These are phyloP conservation scores for Paramisgurnus dabryanus DNA, from an alignment of 2,113 vertebrate genomes.

Conservation along the genomic window DNA sequence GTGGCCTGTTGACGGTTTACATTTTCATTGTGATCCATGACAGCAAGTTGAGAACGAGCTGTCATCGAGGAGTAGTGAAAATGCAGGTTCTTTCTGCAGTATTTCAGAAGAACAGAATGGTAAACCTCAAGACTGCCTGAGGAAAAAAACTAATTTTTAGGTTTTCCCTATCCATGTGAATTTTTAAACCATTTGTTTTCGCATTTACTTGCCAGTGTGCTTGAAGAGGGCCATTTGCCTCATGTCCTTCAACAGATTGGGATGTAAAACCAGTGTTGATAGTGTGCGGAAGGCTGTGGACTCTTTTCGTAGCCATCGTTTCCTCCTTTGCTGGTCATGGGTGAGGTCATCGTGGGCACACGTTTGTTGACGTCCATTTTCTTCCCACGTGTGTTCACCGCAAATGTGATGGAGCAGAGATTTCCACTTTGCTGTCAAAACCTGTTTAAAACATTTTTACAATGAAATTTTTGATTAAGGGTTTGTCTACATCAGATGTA, in stretches of 20 bases:
- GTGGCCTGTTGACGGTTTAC: neutral
- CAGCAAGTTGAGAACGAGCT: neutral
- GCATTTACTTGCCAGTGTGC: neutral
- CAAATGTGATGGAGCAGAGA: neutral
- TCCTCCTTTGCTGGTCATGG: neutral
- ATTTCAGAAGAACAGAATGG: neutral
- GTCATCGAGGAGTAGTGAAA: neutral
- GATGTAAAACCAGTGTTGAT: neutral
- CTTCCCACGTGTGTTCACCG: neutral
- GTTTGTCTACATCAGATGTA: no score
- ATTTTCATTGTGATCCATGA: neutral
- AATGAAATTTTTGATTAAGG: no score
- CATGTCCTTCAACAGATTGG: neutral
- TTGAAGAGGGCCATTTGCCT: constrained; percentile 4
- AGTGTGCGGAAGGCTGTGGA: neutral
- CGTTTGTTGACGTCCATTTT: neutral
- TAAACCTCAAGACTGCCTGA: neutral
- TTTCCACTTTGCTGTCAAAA: neutral
- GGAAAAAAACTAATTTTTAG: neutral
- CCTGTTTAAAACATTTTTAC: neutral
- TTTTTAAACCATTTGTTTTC: neutral
- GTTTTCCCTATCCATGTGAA: neutral
- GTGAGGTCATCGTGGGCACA: neutral
- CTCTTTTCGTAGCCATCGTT: neutral
- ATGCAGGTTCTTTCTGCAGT: neutral